Conservation (phyloP, 2,888 invertebrate genomes). For the Thera obeliscata region DNA sequence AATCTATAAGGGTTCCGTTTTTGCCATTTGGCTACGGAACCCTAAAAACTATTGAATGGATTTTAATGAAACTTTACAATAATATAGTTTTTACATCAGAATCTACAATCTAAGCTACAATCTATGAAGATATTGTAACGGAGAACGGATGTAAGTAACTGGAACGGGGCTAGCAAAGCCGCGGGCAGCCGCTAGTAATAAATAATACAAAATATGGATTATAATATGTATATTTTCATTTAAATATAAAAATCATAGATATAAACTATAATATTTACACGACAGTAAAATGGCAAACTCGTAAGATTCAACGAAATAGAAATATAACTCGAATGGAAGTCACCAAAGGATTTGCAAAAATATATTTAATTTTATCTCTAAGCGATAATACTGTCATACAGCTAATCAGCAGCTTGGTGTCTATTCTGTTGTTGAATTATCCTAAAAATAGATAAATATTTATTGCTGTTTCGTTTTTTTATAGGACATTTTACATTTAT, state of each 20-base stretch:
- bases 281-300: constrained; percentile 78
- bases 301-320: constrained; percentile 62
- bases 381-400: constrained; percentile 36
- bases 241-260: constrained; percentile 81
- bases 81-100: too few relatives aligned
- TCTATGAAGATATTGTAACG: too few relatives aligned
- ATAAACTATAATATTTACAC: constrained; percentile 79
- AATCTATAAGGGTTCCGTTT: too few relatives aligned
- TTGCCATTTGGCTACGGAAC: too few relatives aligned
- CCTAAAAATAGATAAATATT: too few relatives aligned
- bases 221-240: constrained; percentile 76
- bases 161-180: too few relatives aligned
- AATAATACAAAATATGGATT: constrained; percentile 54
- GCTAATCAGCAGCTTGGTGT: constrained; percentile 10
- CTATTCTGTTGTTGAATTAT: not conserved
- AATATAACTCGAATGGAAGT: constrained; percentile 39
- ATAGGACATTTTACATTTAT: too few relatives aligned
- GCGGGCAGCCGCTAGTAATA: constrained; percentile 13
- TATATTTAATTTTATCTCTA: constrained; percentile 21
- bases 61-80: too few relatives aligned
- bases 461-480: too few relatives aligned
- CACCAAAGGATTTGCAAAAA: constrained; percentile 20
- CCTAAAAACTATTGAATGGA: too few relatives aligned
- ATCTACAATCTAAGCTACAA: too few relatives aligned
- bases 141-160: too few relatives aligned